These are phyloP conservation scores for Rousettus leschenaultii DNA, from an alignment of 2,113 vertebrate species.

Conservation along the genomic window DNA sequence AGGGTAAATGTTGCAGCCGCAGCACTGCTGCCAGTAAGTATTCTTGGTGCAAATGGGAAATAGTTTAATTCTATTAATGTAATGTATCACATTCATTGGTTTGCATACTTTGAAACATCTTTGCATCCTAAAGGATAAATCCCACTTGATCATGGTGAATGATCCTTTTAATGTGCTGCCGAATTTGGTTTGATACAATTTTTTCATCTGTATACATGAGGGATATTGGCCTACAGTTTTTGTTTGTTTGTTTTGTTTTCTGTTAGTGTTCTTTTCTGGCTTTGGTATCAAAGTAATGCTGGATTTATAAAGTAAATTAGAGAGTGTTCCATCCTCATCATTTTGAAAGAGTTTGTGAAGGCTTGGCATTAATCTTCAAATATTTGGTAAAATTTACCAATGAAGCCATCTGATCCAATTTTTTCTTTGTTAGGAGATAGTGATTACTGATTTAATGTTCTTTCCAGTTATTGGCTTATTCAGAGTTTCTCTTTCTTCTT, in stretches of 20 bases:
- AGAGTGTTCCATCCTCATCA: too few species aligned
- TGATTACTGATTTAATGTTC: neutral
- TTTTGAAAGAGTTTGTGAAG: too few species aligned
- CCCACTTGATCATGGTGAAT: too few species aligned
- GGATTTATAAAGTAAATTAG: too few species aligned
- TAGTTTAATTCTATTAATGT: neutral
- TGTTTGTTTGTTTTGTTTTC: neutral
- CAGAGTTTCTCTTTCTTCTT: neutral
- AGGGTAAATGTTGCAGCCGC: too few species aligned
- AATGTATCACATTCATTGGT: neutral
- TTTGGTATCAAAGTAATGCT: neutral
- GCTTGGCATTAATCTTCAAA: neutral
- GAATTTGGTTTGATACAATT: too few species aligned
- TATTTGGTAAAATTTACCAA: neutral
- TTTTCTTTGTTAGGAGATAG: neutral
- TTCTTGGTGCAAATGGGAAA: too few species aligned
- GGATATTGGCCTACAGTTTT: neutral
- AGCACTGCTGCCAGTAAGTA: too few species aligned
- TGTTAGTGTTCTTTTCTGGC: neutral
- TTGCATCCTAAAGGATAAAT: too few species aligned
- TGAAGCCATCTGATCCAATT: neutral
- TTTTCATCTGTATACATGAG: neutral
- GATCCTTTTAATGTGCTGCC: too few species aligned
- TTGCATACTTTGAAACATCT: neutral
- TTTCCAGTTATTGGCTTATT: neutral